Percentiles rank a stretch among this genome's conserved stretches.
Evolutionary conservation across 2,888 invertebrate genomes (phyloP).

Genomic region (Achlya flavicornis): DNA sequence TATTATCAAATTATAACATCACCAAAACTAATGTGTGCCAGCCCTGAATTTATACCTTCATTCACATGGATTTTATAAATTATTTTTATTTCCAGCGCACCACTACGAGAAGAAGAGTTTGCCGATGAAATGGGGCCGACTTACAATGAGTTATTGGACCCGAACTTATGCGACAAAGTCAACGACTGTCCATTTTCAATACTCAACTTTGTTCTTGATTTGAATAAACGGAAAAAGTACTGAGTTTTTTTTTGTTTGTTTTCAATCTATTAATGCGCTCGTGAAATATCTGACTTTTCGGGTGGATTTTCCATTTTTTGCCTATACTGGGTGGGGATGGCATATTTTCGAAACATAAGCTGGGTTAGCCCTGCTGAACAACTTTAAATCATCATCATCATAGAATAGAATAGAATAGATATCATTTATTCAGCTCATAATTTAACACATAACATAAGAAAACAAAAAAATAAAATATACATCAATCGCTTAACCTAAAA

Average conservation of each 20-base stretch:
- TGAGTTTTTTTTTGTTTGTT: slow-evolving; percentile 8
- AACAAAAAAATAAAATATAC: too few species aligned
- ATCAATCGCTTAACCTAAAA: too few species aligned
- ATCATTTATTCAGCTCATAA: too few species aligned
- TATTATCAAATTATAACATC: slow-evolving; percentile 1
- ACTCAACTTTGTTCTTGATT: slow-evolving; percentile 54
- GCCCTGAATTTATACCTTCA: slow-evolving; percentile 3
- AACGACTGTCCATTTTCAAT: slow-evolving; percentile 67
- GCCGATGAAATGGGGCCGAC: slow-evolving; percentile 54
- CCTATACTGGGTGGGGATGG: too few species aligned
- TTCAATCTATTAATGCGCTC: neutral
- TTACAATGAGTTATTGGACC: slow-evolving; percentile 58
- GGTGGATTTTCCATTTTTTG: too few species aligned
- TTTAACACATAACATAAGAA: too few species aligned
- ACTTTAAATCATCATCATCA: too few species aligned
- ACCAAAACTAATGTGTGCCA: neutral
- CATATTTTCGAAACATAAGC: too few species aligned
- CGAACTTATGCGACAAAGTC: slow-evolving; percentile 54
- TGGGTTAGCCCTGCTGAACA: too few species aligned
- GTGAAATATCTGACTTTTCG: neutral
- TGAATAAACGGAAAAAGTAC: slow-evolving; percentile 52
- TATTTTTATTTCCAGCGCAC: slow-evolving; percentile 58
- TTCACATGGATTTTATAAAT: slow-evolving; percentile 9
- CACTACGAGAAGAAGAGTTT: slow-evolving; percentile 60
- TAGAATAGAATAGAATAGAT: too few species aligned